A percentile compares a stretch with the other conserved stretches of the same genome.
These are phyloP conservation scores for Grantiella picta DNA, from an alignment of 2,113 vertebrate genomes.

Conservation along the genomic window DNA sequence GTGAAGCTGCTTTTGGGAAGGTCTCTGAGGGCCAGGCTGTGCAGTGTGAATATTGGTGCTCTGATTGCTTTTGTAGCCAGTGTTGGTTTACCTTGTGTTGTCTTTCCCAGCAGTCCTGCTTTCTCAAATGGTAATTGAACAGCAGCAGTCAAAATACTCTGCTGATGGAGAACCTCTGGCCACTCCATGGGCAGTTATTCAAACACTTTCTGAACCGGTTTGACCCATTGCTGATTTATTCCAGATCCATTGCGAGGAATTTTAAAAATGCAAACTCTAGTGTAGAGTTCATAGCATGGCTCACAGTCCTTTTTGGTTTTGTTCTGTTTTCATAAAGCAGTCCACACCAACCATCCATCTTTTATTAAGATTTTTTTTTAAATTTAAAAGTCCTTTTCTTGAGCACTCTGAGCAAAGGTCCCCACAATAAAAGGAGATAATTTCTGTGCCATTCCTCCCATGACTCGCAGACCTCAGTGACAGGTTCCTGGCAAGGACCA, in stretches of 20 bases:
- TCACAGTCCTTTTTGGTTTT: neutral
- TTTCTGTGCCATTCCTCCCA: neutral
- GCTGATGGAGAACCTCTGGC: conserved; percentile 15
- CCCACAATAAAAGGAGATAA: neutral
- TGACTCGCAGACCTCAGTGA: neutral
- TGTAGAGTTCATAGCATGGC: neutral
- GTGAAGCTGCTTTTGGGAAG: neutral
- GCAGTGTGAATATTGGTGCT: neutral
- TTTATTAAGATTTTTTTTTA: neutral
- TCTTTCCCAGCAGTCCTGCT: conserved; percentile 37
- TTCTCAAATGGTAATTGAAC: conserved; percentile 23
- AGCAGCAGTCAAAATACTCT: conserved; percentile 37
- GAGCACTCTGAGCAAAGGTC: neutral
- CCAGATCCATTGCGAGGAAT: conserved; percentile 33
- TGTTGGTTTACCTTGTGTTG: conserved; percentile 43
- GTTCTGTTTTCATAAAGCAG: neutral
- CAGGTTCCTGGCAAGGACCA: neutral
- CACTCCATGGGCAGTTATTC: conserved; percentile 55
- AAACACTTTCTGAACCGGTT: conserved; percentile 63
- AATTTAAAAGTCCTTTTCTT: neutral
- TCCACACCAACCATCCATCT: neutral
- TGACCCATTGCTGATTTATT: conserved; percentile 65
- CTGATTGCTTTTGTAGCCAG: conserved; percentile 9
- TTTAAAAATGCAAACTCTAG: conserved; percentile 33
- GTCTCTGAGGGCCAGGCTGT: neutral